phyloP scores from a whole-genome alignment of 2,888 invertebrate species.

The Drosophila leonis region DNA sequence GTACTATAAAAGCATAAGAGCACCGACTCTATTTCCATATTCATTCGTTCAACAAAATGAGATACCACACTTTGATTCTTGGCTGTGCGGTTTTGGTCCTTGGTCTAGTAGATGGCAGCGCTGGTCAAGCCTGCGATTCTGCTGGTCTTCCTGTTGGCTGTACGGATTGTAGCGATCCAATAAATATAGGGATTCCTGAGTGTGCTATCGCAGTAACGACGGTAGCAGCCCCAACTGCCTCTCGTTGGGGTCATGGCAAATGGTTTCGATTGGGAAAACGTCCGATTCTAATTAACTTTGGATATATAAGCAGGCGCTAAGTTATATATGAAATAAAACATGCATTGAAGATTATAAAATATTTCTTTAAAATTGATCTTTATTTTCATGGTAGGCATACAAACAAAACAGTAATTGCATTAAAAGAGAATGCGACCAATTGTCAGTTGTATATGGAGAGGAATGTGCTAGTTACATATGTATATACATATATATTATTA shows the following conservation, averaged over 20 bases:
- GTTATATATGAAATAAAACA: not conserved
- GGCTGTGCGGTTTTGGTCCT: not conserved
- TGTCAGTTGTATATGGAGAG: not conserved
- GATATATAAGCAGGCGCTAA: not conserved
- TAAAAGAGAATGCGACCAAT: too few relatives aligned
- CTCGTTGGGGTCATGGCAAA: not conserved
- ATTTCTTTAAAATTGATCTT: too few relatives aligned
- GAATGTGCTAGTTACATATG: too few relatives aligned
- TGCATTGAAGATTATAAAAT: not conserved
- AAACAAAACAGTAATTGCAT: not conserved
- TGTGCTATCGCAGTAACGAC: not conserved
- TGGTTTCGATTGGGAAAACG: not conserved
- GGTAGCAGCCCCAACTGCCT: not conserved
- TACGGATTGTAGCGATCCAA: not conserved
- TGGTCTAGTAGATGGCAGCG: not conserved
- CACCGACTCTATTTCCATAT: not conserved
- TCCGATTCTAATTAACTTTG: conserved; percentile 4
- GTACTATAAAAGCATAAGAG: not conserved
- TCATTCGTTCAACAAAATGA: not conserved
- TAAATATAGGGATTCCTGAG: rapidly evolving
- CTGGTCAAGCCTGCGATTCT: not conserved
- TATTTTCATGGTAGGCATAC: not conserved
- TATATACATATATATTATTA: too few relatives aligned
- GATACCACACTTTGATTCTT: not conserved
- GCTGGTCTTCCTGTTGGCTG: not conserved